Evolutionary conservation across 2,113 vertebrate species (phyloP), one percentile per base, ranked within the genome.

Genomic region (Scomber japonicus): DNA sequence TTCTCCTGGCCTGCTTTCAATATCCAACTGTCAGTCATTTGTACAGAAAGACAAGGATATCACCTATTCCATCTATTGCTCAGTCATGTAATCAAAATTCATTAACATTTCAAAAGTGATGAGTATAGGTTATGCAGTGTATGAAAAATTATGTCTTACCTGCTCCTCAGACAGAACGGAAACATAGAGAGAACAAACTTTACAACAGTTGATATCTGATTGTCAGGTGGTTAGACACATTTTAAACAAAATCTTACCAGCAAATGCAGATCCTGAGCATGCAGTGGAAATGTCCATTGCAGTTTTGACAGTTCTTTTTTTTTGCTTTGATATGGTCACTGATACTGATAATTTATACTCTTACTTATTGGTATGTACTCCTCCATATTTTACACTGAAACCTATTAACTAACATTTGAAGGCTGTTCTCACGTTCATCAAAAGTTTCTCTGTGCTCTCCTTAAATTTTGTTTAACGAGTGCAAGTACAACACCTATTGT

Each of bases 61-160:
- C 88, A 16, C 62, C 48, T 75, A 45, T 88, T 75, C 30, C 67
- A 88, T 92, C 91, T 90, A 12, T 57, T 78, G 74, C 67, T 65
- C 45, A 61, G 80, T 86, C 63, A 84, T 84, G 71, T 76, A 80
- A 91, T 89, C 79, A 21, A 80, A 80, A 80, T 86, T 73, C 56
- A 76, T 79, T 91, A 89, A 88, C 87, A 89, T 94, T 92, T 91
- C 17, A 62, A 81, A 80, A 74, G 31, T 66, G 72, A 76, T 71
- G 67, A 89, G 66, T 80, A 30, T 17, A 35, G 54, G 71, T 75
- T 75, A 84, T 24, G 61, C 54, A 54, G 16, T 14, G 4, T 19
- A 17, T 59, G 30, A 59, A 62, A 76, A 75, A 14, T 10, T 11
- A 15, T 45, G 40, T 31, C 14, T 73, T 31, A 3, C n/a, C 3